These are phyloP conservation scores for Pseudomyrmex cubaensis DNA, from an alignment of 1,140 invertebrate species.

Conservation along the genomic window DNA sequence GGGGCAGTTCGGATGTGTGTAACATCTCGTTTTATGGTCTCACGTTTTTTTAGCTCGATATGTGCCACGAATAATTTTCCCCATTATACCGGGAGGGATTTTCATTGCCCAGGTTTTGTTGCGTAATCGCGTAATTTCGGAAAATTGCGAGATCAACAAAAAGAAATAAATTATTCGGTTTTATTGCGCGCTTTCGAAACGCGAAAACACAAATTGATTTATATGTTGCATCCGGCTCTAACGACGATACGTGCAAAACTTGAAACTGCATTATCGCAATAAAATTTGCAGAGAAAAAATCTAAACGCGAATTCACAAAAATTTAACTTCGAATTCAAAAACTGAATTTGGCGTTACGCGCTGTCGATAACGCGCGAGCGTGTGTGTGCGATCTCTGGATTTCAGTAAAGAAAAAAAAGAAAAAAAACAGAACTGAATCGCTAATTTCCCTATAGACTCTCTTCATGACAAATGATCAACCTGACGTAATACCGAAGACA, in stretches of 20 bases:
- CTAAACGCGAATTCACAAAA: too few species aligned
- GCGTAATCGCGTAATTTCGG: conserved; percentile 8
- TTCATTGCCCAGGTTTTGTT: conserved; percentile 16
- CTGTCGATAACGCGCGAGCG: too few species aligned
- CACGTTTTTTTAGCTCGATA: conserved; percentile 64
- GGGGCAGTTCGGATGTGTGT: conserved; percentile 54
- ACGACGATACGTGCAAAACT: background rate
- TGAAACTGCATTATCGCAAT: too few species aligned
- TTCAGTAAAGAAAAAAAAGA: too few species aligned
- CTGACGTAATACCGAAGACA: conserved; percentile 23
- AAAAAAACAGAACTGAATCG: too few species aligned
- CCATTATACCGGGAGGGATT: conserved; percentile 4
- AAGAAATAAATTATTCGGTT: conserved; percentile 30
- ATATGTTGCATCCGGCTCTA: background rate
- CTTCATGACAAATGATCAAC: background rate
- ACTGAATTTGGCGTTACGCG: too few species aligned
- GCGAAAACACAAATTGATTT: conserved; percentile 8
- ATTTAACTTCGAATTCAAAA: too few species aligned
- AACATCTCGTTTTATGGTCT: conserved; percentile 74
- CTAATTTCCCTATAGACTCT: too few species aligned
- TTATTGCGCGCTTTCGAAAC: background rate
- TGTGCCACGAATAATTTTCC: background rate
- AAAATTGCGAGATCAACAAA: conserved; percentile 28
- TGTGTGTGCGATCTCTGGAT: too few species aligned
- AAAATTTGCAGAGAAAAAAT: too few species aligned